Evolutionary conservation across 2,113 vertebrate genomes (phyloP).

Genomic region (Dryoscopus gambensis): DNA sequence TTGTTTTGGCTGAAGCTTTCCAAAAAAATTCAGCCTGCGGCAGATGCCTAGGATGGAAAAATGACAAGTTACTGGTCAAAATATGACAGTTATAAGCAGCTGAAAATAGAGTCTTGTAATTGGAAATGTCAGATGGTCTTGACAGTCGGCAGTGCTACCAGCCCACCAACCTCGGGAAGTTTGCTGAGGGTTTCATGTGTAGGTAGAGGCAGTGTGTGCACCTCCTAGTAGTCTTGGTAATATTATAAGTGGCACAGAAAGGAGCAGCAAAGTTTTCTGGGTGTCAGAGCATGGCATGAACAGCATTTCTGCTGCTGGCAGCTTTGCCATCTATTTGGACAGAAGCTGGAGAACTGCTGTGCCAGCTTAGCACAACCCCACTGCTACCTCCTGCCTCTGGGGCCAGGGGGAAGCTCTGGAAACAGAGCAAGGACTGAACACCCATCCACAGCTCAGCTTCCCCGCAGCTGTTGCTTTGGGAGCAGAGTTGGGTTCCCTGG

Average conservation of each 20-base stretch:
- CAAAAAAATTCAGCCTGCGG: constrained; percentile 43
- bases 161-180: background rate
- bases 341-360: background rate
- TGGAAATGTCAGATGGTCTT: constrained; percentile 42
- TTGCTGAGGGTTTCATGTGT: background rate
- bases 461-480: background rate
- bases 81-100: constrained; percentile 63
- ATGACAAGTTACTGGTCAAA: constrained; percentile 64
- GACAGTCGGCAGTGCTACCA: constrained; percentile 38
- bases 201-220: background rate
- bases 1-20: constrained; percentile 62
- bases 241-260: background rate
- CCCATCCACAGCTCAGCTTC: background rate
- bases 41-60: constrained; percentile 61
- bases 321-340: background rate
- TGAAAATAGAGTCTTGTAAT: constrained; percentile 52
- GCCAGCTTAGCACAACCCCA: background rate
- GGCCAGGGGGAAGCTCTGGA: background rate
- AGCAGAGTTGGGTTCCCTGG: background rate
- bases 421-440: background rate
- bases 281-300: background rate
- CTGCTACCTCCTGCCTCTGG: fast-evolving
- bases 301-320: background rate
- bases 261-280: background rate
- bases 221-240: background rate